Conservation (phyloP, 2,888 invertebrate species). For the Heliconius cydno region DNA sequence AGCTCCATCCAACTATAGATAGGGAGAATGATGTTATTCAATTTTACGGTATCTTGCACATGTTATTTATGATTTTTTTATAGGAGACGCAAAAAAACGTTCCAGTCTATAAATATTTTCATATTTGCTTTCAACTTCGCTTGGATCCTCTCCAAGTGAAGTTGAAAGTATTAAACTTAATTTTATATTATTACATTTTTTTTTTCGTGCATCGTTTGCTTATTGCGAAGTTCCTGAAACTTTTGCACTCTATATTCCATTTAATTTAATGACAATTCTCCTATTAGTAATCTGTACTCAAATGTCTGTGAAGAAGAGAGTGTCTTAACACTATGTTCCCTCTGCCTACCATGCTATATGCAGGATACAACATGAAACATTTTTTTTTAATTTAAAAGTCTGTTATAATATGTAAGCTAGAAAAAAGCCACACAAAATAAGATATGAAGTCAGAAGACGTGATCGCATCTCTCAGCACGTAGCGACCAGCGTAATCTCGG, state of each 20-base stretch:
- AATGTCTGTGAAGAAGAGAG: too few species aligned
- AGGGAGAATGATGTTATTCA: background rate
- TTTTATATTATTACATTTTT: background rate
- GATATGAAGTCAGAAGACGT: conserved; percentile 3
- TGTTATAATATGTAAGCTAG: background rate
- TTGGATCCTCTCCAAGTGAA: background rate
- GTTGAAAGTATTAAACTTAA: background rate
- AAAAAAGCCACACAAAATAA: background rate
- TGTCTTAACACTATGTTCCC: too few species aligned
- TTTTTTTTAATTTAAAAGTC: background rate
- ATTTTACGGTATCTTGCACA: conserved; percentile 19
- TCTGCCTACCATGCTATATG: background rate
- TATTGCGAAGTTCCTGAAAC: background rate
- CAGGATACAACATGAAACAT: too few species aligned
- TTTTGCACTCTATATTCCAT: background rate
- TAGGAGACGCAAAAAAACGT: background rate
- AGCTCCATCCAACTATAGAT: background rate
- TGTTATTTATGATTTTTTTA: background rate
- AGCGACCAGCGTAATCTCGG: conserved; percentile 19
- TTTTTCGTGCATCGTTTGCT: background rate
- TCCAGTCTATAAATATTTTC: background rate
- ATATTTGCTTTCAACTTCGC: background rate
- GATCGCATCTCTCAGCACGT: conserved; percentile 25
- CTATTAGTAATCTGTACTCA: too few species aligned
- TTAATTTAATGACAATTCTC: background rate